Evolutionary conservation across 2,797 vertebrate species (phyloP).

Genomic region (Platalea minor): DNA sequence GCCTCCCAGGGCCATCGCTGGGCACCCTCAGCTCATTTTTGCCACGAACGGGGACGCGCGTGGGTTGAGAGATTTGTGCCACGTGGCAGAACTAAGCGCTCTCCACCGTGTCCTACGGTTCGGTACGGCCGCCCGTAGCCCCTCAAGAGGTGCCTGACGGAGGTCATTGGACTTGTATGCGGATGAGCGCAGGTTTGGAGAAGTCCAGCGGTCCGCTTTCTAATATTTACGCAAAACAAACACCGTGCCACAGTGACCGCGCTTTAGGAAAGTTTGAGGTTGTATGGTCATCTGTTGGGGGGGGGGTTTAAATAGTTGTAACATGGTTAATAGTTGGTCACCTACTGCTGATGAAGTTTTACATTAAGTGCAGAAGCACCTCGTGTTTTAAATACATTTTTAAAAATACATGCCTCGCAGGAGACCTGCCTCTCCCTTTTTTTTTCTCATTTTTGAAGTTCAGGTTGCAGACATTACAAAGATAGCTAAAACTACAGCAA

Average conservation of each 20-base stretch:
- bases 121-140: fast-evolving
- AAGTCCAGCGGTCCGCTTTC: background rate
- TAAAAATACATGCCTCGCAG: background rate
- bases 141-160: background rate
- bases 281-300: fast-evolving
- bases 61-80: fast-evolving
- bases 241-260: fast-evolving
- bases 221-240: background rate
- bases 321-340: background rate
- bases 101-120: fast-evolving
- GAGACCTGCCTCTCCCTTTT: background rate
- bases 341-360: background rate
- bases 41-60: fast-evolving
- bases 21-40: fast-evolving
- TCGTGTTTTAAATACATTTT: background rate
- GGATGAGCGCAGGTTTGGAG: fast-evolving
- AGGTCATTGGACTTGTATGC: background rate
- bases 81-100: fast-evolving
- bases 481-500: background rate
- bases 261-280: background rate
- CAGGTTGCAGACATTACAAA: background rate
- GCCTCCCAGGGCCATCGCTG: background rate
- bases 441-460: background rate
- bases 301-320: background rate
- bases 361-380: background rate